Conservation (phyloP, 2,113 vertebrate species). For the Gavia stellata region DNA sequence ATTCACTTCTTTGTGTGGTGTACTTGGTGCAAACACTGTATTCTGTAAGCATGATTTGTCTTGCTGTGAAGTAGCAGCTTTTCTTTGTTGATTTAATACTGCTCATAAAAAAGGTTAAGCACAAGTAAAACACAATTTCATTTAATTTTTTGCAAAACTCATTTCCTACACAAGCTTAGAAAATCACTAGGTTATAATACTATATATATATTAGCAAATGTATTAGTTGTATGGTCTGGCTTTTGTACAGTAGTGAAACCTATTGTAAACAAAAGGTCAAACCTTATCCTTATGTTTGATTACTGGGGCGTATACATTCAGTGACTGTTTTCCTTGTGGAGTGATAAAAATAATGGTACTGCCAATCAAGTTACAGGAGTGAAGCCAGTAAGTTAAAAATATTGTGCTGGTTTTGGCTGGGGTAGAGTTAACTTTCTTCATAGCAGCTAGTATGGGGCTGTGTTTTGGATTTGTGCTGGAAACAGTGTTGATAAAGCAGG, state of each 20-base stretch:
- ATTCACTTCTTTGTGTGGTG: neutral
- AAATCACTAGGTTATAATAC: neutral
- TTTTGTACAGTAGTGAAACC: neutral
- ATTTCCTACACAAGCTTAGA: neutral
- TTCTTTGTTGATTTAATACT: neutral
- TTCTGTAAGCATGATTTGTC: neutral
- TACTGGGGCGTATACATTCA: neutral
- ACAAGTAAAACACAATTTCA: neutral
- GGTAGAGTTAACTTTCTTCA: no score
- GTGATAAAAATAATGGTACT: neutral
- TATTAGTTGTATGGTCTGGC: neutral
- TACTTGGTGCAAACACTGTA: neutral
- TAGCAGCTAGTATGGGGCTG: no score
- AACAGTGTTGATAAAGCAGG: no score
- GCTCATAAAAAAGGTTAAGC: neutral
- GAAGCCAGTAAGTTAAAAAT: neutral
- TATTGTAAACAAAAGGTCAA: neutral
- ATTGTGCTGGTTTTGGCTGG: no score
- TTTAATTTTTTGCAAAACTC: neutral
- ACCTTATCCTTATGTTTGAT: neutral
- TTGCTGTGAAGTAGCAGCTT: neutral
- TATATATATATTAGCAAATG: neutral
- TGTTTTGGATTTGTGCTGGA: no score
- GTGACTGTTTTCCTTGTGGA: neutral
- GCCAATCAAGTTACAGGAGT: neutral